These are phyloP conservation scores for Rhizoglyphus robini DNA, from an alignment of 1,140 invertebrate genomes.

Conservation along the genomic window DNA sequence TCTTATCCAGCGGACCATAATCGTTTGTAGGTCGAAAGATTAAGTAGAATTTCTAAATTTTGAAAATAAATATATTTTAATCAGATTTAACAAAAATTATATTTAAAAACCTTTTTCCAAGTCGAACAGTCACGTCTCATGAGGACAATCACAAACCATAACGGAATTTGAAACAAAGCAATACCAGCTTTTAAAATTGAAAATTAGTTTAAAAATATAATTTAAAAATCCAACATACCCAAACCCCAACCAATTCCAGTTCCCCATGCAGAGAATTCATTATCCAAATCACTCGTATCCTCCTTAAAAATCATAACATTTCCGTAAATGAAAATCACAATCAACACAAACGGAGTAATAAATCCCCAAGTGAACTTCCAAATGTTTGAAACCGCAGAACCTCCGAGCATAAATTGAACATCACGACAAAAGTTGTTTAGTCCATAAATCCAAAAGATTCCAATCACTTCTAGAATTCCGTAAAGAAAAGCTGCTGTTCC, in stretches of 20 bases:
- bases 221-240: neutral
- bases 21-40: conserved; percentile 14
- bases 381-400: conserved; percentile 46
- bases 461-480: conserved; percentile 53
- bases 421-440: conserved; percentile 55
- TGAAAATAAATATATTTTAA: neutral
- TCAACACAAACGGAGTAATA: conserved; percentile 51
- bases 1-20: conserved; percentile 22
- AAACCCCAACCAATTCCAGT: conserved; percentile 22
- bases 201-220: neutral
- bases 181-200: neutral
- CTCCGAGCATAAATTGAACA: conserved; percentile 59
- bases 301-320: conserved; percentile 15
- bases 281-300: neutral
- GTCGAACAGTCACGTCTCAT: neutral
- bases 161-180: conserved; percentile 22
- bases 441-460: conserved; percentile 57
- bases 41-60: conserved; percentile 20
- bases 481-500: conserved; percentile 62
- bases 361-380: conserved; percentile 67
- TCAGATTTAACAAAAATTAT: neutral
- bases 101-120: neutral
- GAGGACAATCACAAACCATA: conserved; percentile 22
- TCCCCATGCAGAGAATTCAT: conserved; percentile 20
- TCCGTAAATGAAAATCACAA: conserved; percentile 36